Evolutionary conservation across 2,888 invertebrate genomes (phyloP).

Genomic region (Macrophya alboannulata): DNA sequence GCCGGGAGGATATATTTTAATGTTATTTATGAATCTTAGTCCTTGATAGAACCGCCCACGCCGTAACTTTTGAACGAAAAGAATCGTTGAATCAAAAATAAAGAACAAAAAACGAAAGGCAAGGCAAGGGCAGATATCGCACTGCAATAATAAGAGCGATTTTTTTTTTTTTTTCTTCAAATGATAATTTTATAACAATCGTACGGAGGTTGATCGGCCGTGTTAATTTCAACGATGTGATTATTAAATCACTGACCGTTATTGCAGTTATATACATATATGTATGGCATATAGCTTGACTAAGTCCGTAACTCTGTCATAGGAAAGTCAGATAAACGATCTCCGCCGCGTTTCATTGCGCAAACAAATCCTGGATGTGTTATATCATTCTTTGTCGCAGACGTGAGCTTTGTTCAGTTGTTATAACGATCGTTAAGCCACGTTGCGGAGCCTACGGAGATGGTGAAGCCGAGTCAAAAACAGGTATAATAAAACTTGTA

Average conservation of each 20-base stretch:
- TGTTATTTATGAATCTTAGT: conserved; percentile 33
- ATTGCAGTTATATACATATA: not conserved
- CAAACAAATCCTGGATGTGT: conserved; percentile 28
- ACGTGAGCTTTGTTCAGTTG: conserved; percentile 14
- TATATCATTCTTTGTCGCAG: conserved; percentile 49
- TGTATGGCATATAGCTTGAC: not conserved
- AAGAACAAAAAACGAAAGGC: not conserved
- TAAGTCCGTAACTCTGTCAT: not conserved
- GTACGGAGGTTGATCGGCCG: not conserved
- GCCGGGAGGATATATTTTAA: not conserved
- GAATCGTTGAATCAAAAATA: not conserved
- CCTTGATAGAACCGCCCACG: conserved; percentile 34
- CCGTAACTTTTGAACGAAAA: not conserved
- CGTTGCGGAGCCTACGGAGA: not conserved
- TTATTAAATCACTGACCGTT: not conserved
- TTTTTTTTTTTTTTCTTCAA: not conserved
- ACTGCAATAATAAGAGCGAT: too few relatives aligned
- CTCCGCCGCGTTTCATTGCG: conserved; percentile 21
- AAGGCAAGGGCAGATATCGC: conserved; percentile 8
- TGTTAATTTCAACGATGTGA: not conserved
- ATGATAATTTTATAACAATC: not conserved
- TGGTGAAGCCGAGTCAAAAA: conserved; percentile 34
- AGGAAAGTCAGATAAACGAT: conserved; percentile 26
- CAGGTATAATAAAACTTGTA: conserved; percentile 53
- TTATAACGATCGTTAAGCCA: conserved; percentile 14